phyloP scores from a whole-genome alignment of 2,113 vertebrate genomes.

The Paracanthobrama guichenoti region DNA sequence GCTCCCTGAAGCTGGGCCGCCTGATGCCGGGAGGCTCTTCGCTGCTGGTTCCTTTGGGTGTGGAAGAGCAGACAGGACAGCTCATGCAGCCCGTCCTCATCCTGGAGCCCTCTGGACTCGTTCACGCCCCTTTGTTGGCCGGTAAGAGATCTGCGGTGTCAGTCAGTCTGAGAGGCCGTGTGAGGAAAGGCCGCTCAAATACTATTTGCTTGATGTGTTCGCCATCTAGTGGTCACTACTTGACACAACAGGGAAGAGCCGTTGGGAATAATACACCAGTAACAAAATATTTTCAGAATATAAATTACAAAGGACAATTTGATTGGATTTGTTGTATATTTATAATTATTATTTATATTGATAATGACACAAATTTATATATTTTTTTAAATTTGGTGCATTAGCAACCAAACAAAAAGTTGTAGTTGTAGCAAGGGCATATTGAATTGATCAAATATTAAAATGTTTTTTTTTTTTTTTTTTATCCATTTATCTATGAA shows the following conservation, averaged over 20 bases:
- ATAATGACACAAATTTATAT: too few relatives aligned
- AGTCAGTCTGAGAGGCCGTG: not conserved
- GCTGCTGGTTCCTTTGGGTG: slow-evolving; percentile 76
- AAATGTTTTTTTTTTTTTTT: too few relatives aligned
- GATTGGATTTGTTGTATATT: not conserved
- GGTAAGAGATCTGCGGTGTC: slow-evolving; percentile 72
- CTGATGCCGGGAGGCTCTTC: slow-evolving; percentile 70
- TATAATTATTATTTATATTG: not conserved
- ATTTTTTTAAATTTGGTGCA: too few relatives aligned
- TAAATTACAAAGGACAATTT: too few relatives aligned
- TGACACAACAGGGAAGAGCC: not conserved
- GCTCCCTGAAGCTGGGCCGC: slow-evolving; percentile 75
- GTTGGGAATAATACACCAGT: not conserved
- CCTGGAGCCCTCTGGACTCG: slow-evolving; percentile 83
- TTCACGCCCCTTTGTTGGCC: slow-evolving; percentile 80
- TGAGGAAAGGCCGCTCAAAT: not conserved
- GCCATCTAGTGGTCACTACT: slow-evolving; percentile 57
- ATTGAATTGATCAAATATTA: too few relatives aligned
- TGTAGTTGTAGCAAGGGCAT: too few relatives aligned
- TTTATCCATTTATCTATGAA: too few relatives aligned
- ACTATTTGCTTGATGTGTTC: slow-evolving; percentile 22
- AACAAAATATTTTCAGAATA: not conserved
- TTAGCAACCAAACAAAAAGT: too few relatives aligned
- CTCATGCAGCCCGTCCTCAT: slow-evolving; percentile 87
- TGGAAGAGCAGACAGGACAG: slow-evolving; percentile 82